Conservation (phyloP, 2,797 vertebrate genomes). For the Danio aesculapii region DNA sequence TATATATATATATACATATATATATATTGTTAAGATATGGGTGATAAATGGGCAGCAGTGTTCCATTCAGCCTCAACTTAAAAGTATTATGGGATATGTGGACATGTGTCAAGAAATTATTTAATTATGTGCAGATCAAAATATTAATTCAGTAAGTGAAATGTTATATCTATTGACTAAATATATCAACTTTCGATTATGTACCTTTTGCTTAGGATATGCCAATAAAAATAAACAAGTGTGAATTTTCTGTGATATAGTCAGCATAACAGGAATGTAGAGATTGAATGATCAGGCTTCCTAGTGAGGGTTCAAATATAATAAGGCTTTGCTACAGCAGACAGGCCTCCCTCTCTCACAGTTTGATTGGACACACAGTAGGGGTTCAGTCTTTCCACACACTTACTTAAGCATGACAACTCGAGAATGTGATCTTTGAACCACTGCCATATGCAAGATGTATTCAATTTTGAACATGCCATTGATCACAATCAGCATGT, state of each 20-base stretch:
- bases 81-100: too few species aligned
- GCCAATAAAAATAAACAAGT: background rate
- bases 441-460: background rate
- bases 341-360: background rate
- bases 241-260: background rate
- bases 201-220: too few species aligned
- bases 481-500: background rate
- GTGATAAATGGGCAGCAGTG: background rate
- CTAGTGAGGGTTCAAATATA: constrained; percentile 16
- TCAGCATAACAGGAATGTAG: constrained; percentile 5
- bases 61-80: too few species aligned
- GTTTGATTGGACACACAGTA: constrained; percentile 25
- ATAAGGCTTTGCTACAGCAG: constrained; percentile 17
- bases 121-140: too few species aligned
- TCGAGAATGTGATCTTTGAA: background rate
- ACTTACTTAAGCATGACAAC: constrained; percentile 9
- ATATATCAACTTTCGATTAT: too few species aligned
- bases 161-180: too few species aligned
- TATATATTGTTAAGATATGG: background rate
- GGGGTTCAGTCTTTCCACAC: constrained; percentile 18
- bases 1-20: background rate
- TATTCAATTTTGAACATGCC: background rate
- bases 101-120: too few species aligned
- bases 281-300: constrained; percentile 16
- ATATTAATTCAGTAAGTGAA: too few species aligned